Conservation (phyloP, 2,797 vertebrate species). For the Lepidocolaptes lacrymiger region DNA sequence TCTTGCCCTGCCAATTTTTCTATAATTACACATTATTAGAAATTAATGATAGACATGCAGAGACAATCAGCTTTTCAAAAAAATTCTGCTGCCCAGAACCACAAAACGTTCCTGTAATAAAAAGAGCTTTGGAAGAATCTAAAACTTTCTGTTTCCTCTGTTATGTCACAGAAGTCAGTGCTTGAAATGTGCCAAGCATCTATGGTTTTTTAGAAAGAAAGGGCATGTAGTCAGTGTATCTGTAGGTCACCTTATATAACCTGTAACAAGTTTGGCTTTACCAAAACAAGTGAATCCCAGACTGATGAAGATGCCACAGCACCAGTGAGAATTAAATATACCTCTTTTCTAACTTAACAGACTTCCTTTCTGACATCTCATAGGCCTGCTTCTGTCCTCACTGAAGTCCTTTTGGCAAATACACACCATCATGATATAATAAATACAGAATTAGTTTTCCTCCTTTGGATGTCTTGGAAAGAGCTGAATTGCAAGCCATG, state of each 20-base stretch:
- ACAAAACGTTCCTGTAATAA: not conserved
- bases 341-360: not conserved
- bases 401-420: conserved; percentile 25
- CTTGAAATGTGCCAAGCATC: not conserved
- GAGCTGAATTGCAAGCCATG: not conserved
- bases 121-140: not conserved
- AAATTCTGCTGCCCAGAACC: not conserved
- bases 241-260: not conserved
- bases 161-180: not conserved
- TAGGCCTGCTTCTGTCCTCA: not conserved
- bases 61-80: not conserved
- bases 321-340: not conserved
- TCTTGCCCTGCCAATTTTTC: not conserved
- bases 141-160: not conserved
- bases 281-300: not conserved
- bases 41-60: not conserved
- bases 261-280: not conserved
- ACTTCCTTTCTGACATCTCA: not conserved
- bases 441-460: conserved; percentile 2
- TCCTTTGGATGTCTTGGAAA: not conserved
- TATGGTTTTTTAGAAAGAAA: not conserved
- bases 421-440: not conserved
- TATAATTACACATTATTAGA: not conserved
- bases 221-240: not conserved
- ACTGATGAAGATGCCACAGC: not conserved